These are phyloP conservation scores for Zaprionus lachaisei DNA, from an alignment of 1,140 invertebrate genomes.

Conservation along the genomic window DNA sequence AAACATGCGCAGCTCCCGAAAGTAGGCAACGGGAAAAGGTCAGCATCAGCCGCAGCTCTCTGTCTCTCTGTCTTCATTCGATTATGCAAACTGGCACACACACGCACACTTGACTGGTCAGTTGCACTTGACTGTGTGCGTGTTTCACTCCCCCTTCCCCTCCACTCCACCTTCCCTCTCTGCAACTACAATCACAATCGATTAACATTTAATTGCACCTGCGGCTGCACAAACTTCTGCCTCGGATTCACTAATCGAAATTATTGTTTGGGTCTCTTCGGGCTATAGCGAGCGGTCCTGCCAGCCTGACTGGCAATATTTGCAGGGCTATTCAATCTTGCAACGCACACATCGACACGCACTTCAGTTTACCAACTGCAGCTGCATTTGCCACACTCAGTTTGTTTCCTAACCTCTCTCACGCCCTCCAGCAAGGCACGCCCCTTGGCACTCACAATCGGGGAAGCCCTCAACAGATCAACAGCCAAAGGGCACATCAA, in stretches of 20 bases:
- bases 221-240: constrained; percentile 45
- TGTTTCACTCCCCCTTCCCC: constrained; percentile 10
- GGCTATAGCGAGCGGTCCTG: constrained; percentile 10
- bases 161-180: background rate
- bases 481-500: constrained; percentile 50
- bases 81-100: constrained; percentile 42
- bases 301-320: constrained; percentile 24
- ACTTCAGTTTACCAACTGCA: constrained; percentile 1
- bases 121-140: constrained; percentile 37
- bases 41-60: background rate
- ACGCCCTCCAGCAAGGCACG: background rate
- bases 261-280: constrained; percentile 61
- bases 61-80: constrained; percentile 8
- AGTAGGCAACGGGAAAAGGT: constrained; percentile 38
- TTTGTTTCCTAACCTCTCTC: background rate
- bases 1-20: constrained; percentile 16
- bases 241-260: constrained; percentile 65
- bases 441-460: constrained; percentile 9
- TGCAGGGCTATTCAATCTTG: constrained; percentile 25
- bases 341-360: constrained; percentile 7
- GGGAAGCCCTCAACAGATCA: constrained; percentile 40
- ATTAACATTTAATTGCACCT: constrained; percentile 78
- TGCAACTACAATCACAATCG: constrained; percentile 63
- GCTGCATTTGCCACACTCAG: constrained; percentile 3
- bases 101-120: constrained; percentile 1